These are phyloP conservation scores for Micrasema longulum DNA, from an alignment of 1,140 invertebrate genomes.

Conservation along the genomic window DNA sequence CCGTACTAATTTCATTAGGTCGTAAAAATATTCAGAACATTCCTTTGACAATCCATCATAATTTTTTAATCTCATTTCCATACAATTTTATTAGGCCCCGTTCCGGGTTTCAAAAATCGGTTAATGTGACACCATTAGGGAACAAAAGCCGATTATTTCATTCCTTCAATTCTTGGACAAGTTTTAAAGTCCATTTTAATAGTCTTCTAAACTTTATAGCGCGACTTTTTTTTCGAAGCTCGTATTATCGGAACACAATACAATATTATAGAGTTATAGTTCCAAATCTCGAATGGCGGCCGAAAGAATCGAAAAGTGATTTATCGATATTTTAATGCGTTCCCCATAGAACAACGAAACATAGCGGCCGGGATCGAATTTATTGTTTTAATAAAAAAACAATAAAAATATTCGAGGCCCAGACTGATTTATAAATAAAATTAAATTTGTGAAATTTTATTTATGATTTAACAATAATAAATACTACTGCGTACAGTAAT, in stretches of 20 bases:
- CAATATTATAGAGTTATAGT: conserved; percentile 9
- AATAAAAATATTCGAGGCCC: too few relatives aligned
- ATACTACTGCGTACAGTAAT: too few relatives aligned
- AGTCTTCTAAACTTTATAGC: conserved; percentile 28
- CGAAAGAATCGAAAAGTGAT: conserved; percentile 19
- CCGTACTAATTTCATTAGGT: too few relatives aligned
- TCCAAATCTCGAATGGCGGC: conserved; percentile 20
- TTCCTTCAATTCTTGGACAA: background rate
- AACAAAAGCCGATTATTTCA: conserved; percentile 1
- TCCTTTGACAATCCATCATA: too few relatives aligned
- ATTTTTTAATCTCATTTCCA: background rate
- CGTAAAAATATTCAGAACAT: too few relatives aligned
- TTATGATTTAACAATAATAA: too few relatives aligned
- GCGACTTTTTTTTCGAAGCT: conserved; percentile 6
- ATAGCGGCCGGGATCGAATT: conserved; percentile 5
- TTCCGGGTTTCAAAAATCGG: too few relatives aligned
- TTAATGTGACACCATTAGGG: too few relatives aligned
- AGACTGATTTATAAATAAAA: too few relatives aligned
- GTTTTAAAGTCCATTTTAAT: conserved; percentile 23
- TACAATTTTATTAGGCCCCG: background rate
- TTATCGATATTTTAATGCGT: conserved; percentile 32
- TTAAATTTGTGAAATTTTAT: too few relatives aligned
- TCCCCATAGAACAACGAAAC: conserved; percentile 25
- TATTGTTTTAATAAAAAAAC: conserved; percentile 2
- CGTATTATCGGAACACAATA: conserved; percentile 31